These are phyloP conservation scores for Melieria omissa DNA, from an alignment of 2,888 invertebrate species.

Conservation along the genomic window DNA sequence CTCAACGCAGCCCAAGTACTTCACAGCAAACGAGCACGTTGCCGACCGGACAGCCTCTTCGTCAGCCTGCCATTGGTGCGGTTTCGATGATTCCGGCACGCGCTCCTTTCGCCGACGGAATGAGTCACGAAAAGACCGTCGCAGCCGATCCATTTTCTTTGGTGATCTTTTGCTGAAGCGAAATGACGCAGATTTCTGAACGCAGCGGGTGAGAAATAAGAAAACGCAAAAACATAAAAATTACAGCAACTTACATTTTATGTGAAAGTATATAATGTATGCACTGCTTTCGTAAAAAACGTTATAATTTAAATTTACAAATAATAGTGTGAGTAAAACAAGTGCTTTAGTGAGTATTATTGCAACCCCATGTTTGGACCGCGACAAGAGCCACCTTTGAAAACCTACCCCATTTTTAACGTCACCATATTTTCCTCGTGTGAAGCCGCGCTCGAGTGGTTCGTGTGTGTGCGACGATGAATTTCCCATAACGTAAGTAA, in stretches of 20 bases:
- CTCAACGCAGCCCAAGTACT: conserved; percentile 99
- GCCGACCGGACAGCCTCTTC: conserved; percentile 95
- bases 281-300: conserved; percentile 15
- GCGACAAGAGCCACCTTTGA: not conserved
- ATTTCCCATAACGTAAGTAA: conserved; percentile 75
- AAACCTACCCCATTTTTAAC: conserved; percentile 68
- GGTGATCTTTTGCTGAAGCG: conserved; percentile 74
- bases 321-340: conserved; percentile 53
- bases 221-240: conserved; percentile 18
- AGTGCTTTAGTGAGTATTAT: conserved; percentile 48
- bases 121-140: conserved; percentile 91
- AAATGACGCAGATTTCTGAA: conserved; percentile 71
- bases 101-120: conserved; percentile 91
- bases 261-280: conserved; percentile 23
- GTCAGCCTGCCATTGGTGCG: conserved; percentile 98
- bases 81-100: conserved; percentile 92
- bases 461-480: conserved; percentile 85
- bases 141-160: conserved; percentile 87
- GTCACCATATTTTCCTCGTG: conserved; percentile 68
- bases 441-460: conserved; percentile 78
- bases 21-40: conserved; percentile 97
- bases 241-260: conserved; percentile 34
- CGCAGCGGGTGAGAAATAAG: conserved; percentile 23
- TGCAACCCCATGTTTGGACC: no score
- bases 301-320: conserved; percentile 18